These are phyloP conservation scores for Hypsopygia costalis DNA, from an alignment of 2,888 invertebrate genomes.

Conservation along the genomic window DNA sequence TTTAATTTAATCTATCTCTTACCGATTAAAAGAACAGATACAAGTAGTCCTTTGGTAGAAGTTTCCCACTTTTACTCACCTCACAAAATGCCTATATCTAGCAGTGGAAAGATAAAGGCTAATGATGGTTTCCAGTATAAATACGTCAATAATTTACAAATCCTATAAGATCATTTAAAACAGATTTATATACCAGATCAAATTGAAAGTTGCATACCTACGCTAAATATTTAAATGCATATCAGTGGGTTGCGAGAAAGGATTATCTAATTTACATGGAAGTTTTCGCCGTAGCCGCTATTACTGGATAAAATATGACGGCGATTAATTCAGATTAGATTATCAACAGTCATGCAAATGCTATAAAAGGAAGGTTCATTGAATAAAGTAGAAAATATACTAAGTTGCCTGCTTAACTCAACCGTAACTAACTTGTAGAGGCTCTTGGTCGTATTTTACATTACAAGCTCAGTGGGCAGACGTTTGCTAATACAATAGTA, in stretches of 20 bases:
- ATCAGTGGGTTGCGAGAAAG: conserved; percentile 1
- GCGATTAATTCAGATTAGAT: conserved; percentile 7
- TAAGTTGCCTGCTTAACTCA: not conserved
- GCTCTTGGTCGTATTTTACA: conserved; percentile 1
- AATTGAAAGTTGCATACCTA: not conserved
- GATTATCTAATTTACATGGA: conserved; percentile 7
- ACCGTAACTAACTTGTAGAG: not conserved
- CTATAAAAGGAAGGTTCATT: conserved; percentile 5
- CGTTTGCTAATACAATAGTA: conserved; percentile 1
- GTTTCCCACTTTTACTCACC: too few relatives aligned
- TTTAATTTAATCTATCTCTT: too few relatives aligned
- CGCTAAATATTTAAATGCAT: not conserved
- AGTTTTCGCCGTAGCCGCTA: conserved; percentile 4
- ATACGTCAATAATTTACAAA: too few relatives aligned
- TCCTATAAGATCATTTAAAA: too few relatives aligned
- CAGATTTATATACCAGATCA: too few relatives aligned
- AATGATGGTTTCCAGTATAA: too few relatives aligned
- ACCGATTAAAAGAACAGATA: too few relatives aligned
- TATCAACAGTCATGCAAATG: conserved; percentile 7
- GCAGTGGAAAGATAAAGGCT: too few relatives aligned
- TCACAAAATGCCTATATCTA: too few relatives aligned
- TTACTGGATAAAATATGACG: conserved; percentile 3
- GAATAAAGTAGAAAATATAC: conserved; percentile 6
- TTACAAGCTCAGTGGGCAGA: not conserved
- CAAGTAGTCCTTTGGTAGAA: too few relatives aligned